phyloP scores from a whole-genome alignment of 2,888 invertebrate genomes.

The Zaprionus obscuricornis region DNA sequence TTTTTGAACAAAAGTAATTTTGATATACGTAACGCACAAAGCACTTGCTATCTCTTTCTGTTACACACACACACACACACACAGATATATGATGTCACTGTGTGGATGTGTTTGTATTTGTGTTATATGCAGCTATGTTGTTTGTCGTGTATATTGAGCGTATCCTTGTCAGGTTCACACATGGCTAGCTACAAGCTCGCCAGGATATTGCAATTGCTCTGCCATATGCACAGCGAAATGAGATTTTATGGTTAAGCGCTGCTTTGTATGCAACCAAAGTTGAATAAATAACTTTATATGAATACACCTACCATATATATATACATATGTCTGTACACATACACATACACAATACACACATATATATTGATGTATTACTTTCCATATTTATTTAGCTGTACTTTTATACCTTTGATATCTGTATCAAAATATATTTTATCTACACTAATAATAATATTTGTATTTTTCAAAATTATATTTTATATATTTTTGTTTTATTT shows the following conservation, averaged over 20 bases:
- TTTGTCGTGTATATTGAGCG: constrained; percentile 15
- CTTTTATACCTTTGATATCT: too few species aligned
- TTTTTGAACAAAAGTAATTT: constrained; percentile 48
- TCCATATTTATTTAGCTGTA: too few species aligned
- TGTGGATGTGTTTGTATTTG: constrained; percentile 20
- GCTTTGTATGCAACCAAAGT: constrained; percentile 17
- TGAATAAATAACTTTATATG: too few species aligned
- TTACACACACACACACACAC: too few species aligned
- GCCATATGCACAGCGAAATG: constrained; percentile 48
- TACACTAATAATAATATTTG: too few species aligned
- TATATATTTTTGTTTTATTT: too few species aligned
- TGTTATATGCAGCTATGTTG: neutral
- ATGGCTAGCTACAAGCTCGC: constrained; percentile 44
- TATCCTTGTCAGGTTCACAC: constrained; percentile 61
- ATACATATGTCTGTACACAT: neutral
- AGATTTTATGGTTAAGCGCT: constrained; percentile 59
- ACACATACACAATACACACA: neutral
- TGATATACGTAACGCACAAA: constrained; percentile 33
- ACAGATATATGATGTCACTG: constrained; percentile 11
- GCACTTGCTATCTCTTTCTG: too few species aligned
- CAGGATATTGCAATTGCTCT: constrained; percentile 42
- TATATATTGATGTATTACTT: too few species aligned
- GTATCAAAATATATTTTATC: too few species aligned
- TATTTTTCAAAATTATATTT: too few species aligned
- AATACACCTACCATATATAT: too few species aligned